Evolutionary conservation across 1,140 invertebrate species (phyloP).

Genomic region (Sminthurides bifidus): DNA sequence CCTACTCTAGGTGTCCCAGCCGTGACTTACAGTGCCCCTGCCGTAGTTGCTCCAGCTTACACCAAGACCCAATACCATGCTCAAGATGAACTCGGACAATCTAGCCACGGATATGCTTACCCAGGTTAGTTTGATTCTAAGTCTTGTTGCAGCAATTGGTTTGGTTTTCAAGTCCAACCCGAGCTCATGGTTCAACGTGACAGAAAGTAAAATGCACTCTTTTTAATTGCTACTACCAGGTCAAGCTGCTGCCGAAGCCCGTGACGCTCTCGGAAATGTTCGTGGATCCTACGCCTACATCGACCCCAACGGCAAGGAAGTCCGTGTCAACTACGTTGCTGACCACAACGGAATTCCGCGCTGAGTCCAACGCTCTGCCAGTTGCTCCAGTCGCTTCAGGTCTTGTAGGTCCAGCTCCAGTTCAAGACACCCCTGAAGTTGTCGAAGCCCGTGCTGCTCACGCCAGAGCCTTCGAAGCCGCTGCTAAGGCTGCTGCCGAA

Average conservation of each 20-base stretch:
- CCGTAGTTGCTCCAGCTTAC: conserved; percentile 20
- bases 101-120: conserved; percentile 27
- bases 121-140: conserved; percentile 10
- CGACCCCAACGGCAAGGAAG: conserved; percentile 42
- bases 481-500: background rate
- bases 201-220: too few relatives aligned
- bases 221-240: too few relatives aligned
- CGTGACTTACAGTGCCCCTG: conserved; percentile 7
- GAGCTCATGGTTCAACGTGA: too few relatives aligned
- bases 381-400: conserved; percentile 24
- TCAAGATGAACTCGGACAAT: conserved; percentile 26
- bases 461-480: conserved; percentile 15
- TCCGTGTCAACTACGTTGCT: conserved; percentile 43
- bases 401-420: conserved; percentile 18
- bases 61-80: conserved; percentile 33
- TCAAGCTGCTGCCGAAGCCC: conserved; percentile 27
- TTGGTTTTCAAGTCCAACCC: background rate
- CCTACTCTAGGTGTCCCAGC: conserved; percentile 7
- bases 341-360: conserved; percentile 43
- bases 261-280: conserved; percentile 36
- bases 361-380: conserved; percentile 41
- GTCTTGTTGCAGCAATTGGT: background rate
- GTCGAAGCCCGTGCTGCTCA: conserved; percentile 30
- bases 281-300: conserved; percentile 40
- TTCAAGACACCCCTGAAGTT: conserved; percentile 34